These are phyloP conservation scores for Malurus leucopterus DNA, from an alignment of 2,797 vertebrate species.

Conservation along the genomic window DNA sequence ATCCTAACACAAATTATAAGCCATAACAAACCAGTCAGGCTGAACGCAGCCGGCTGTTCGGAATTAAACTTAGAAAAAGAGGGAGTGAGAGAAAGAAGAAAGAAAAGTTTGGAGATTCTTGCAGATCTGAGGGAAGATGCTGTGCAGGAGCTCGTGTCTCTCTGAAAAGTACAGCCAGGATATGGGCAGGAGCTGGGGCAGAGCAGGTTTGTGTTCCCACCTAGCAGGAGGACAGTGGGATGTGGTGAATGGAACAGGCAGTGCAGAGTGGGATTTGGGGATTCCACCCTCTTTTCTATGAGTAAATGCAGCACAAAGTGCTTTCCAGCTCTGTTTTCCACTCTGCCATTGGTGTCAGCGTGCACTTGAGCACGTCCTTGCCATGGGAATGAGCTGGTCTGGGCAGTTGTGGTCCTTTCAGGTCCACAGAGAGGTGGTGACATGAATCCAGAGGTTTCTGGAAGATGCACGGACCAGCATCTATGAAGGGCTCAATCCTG, in stretches of 20 bases:
- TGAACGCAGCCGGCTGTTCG: slow-evolving; percentile 92
- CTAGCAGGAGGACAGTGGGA: not conserved
- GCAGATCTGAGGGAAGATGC: not conserved
- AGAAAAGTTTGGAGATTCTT: slow-evolving; percentile 37
- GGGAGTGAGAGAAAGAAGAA: slow-evolving; percentile 2
- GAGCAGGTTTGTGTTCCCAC: not conserved
- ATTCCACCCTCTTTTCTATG: not conserved
- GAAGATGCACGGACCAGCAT: fast-evolving
- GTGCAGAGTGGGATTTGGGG: not conserved
- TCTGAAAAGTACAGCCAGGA: not conserved
- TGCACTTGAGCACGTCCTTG: not conserved
- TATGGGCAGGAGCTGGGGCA: fast-evolving
- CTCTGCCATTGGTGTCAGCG: not conserved
- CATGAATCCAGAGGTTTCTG: not conserved
- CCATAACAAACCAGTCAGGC: slow-evolving; percentile 99
- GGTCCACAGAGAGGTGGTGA: not conserved
- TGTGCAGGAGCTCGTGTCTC: not conserved
- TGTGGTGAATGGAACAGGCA: fast-evolving
- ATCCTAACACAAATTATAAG: slow-evolving; percentile 99
- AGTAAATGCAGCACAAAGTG: not conserved
- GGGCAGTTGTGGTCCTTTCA: not conserved
- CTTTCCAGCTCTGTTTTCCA: not conserved
- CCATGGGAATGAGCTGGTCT: not conserved
- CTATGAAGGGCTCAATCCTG: not conserved
- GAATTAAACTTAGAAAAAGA: slow-evolving; percentile 79